A percentile compares a stretch with the other conserved stretches of the same genome.
These are phyloP conservation scores for Larimichthys crocea DNA, from an alignment of 2,113 vertebrate genomes.

Conservation along the genomic window DNA sequence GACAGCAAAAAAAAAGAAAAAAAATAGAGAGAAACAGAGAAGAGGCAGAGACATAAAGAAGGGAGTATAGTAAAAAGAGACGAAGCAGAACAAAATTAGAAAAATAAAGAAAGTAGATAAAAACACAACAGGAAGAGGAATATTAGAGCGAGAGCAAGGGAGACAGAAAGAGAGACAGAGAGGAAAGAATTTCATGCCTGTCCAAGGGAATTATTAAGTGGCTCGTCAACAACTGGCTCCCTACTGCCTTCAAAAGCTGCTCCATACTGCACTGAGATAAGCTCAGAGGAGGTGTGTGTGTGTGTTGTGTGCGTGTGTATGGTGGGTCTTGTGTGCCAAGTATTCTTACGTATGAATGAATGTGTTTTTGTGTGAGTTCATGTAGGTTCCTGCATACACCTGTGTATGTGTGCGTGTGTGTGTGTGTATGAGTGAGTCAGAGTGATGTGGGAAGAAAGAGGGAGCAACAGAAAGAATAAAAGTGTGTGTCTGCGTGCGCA, in stretches of 20 bases:
- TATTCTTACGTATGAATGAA: constrained; percentile 37
- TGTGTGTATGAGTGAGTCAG: constrained; percentile 2
- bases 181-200: constrained; percentile 75
- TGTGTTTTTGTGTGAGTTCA: constrained; percentile 29
- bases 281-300: constrained; percentile 45
- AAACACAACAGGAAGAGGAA: constrained; percentile 49
- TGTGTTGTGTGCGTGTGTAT: constrained; percentile 14
- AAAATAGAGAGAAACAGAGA: background rate
- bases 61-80: background rate
- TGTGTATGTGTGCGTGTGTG: background rate
- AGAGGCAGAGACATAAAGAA: background rate
- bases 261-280: constrained; percentile 64
- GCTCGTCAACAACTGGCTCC: constrained; percentile 72
- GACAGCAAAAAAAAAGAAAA: background rate
- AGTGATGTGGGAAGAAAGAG: constrained; percentile 2
- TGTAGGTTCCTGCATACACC: constrained; percentile 6
- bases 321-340: constrained; percentile 31
- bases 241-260: constrained; percentile 72
- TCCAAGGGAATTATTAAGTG: constrained; percentile 80
- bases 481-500: background rate
- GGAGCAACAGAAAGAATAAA: background rate
- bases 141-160: constrained; percentile 49
- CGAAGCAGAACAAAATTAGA: constrained; percentile 18
- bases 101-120: constrained; percentile 22
- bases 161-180: constrained; percentile 45